phyloP scores from a whole-genome alignment of 2,888 invertebrate species.

The Thysanoteuthis rhombus region DNA sequence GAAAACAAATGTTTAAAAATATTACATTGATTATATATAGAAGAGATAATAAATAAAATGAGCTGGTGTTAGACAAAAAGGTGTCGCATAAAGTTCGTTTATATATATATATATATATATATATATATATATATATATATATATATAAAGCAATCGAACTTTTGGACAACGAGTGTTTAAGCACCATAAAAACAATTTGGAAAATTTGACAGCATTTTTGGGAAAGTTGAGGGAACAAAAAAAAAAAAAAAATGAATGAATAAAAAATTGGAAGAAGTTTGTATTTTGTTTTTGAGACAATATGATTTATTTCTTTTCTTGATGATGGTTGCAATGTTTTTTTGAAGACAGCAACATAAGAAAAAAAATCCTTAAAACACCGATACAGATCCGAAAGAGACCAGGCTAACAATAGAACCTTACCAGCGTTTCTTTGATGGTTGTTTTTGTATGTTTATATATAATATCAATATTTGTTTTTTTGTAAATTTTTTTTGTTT shows the following conservation, averaged over 20 bases:
- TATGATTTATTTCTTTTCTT: constrained; percentile 12
- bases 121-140: no score
- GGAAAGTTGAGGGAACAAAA: neutral
- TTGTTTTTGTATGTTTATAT: neutral
- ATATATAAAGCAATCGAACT: no score
- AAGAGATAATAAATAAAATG: neutral
- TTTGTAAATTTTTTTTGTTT: neutral
- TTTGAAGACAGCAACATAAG: neutral
- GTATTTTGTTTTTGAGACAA: constrained; percentile 12
- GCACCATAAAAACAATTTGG: neutral
- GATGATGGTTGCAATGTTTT: neutral
- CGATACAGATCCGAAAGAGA: neutral
- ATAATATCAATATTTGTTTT: neutral
- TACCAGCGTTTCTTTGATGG: neutral
- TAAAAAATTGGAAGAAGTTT: neutral
- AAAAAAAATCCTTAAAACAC: constrained; percentile 12
- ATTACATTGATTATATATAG: neutral
- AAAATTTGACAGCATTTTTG: neutral
- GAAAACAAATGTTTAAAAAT: no score
- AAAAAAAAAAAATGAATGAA: neutral
- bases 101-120: neutral
- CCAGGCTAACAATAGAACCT: neutral
- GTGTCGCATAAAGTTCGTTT: neutral
- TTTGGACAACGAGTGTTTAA: no score
- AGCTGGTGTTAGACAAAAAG: neutral